Conservation (phyloP, 2,113 vertebrate species). For the Dryoscopus gambensis region DNA sequence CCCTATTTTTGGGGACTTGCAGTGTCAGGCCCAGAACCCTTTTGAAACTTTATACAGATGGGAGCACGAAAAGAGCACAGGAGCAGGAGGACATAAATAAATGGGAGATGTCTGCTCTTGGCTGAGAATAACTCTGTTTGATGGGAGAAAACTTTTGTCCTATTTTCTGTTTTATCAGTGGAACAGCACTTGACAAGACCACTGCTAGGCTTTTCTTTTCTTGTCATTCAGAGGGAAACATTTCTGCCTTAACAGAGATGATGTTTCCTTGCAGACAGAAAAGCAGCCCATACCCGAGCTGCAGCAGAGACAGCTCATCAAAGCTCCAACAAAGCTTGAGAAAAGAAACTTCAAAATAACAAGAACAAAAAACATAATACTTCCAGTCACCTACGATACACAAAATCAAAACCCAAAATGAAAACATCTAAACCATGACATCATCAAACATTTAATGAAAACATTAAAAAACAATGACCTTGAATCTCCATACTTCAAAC, state of each 20-base stretch:
- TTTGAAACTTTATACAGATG: neutral
- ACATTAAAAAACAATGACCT: too few relatives aligned
- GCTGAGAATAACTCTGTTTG: neutral
- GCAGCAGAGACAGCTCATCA: conserved; percentile 11
- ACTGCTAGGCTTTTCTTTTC: neutral
- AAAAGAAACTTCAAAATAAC: too few relatives aligned
- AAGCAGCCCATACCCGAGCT: neutral
- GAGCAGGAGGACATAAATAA: neutral
- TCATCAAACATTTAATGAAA: too few relatives aligned
- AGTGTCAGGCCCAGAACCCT: neutral
- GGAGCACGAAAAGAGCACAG: neutral
- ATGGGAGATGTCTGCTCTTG: neutral
- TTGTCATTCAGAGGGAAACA: neutral
- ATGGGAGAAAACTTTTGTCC: neutral
- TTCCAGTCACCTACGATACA: too few relatives aligned
- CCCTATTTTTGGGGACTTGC: neutral
- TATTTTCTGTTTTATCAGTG: conserved; percentile 8
- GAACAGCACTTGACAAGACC: neutral
- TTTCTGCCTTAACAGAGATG: neutral
- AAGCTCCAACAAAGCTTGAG: conserved; percentile 5
- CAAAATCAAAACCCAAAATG: too few relatives aligned
- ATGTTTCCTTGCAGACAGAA: conserved; percentile 6
- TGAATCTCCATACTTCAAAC: too few relatives aligned
- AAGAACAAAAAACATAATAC: too few relatives aligned
- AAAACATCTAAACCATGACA: too few relatives aligned